phyloP scores from a whole-genome alignment of 1,140 invertebrate species.

The Maconellicoccus hirsutus region DNA sequence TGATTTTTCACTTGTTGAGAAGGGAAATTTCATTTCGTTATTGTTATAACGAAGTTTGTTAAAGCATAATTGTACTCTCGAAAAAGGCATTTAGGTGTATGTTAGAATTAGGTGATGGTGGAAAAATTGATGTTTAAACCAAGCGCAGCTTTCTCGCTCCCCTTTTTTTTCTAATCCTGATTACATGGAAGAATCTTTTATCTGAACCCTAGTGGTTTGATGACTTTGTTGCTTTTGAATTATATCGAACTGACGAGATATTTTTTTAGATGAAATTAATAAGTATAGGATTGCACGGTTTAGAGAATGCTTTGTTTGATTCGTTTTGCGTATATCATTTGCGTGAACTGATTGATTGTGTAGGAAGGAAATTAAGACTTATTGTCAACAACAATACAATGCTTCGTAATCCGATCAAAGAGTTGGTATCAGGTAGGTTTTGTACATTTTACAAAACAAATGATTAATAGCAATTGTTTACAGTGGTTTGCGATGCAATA shows the following conservation, averaged over 20 bases:
- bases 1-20: not conserved
- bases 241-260: not conserved
- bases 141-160: not conserved
- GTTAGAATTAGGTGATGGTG: not conserved
- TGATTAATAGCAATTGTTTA: not conserved
- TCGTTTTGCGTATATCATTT: not conserved
- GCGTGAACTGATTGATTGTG: not conserved
- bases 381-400: not conserved
- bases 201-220: not conserved
- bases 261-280: not conserved
- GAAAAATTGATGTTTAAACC: not conserved
- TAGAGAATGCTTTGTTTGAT: not conserved
- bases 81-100: not conserved
- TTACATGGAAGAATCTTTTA: not conserved
- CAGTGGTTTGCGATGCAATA: too few species aligned
- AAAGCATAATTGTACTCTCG: not conserved
- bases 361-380: not conserved
- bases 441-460: not conserved
- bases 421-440: not conserved
- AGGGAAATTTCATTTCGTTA: not conserved
- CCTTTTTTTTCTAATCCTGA: not conserved
- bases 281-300: not conserved
- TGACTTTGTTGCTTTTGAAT: not conserved
- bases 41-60: not conserved
- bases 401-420: not conserved